Evolutionary conservation across 2,797 vertebrate species (phyloP), one percentile per base, ranked within the genome.

Genomic region (Mycteria americana): DNA sequence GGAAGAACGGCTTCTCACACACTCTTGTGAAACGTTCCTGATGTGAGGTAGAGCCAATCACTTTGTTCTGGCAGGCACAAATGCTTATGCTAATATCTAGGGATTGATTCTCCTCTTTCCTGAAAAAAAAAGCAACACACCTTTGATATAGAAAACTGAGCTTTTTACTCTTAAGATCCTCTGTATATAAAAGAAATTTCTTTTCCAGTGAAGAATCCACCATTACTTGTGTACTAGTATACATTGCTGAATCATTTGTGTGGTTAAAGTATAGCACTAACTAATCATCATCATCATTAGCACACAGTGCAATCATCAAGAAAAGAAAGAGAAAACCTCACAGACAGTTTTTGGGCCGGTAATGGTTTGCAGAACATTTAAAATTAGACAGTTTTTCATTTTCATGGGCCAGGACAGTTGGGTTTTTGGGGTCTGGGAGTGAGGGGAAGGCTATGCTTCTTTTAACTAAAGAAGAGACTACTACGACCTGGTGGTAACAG

Each of bases 131-230:
- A 23, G 7, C 35, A 48, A 5, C 18, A 37, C 31, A 64, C 6
- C 11, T 79, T 82, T 51, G 75, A 43, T 33, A 54, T 0, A 69
- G 27, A 59, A 83, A 82, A 50, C 33, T 0, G 13, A 69, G 15
- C 3, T 69, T 88, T 45, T 68, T 39, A 33, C 19, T 68, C 53
- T 62, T 83, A 23, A 92, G 33, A 41, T 85, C 11, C 41, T 54
- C 13, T 0, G 0, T 23, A 9, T 30, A 25, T 45, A 41, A 79
- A 83, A n/a, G 4, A 85, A 64, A 35, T 48, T 10, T 31, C 1
- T 60, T 75, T 70, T 84, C 57, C 48, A 46, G 0, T n/a, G 9
- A 78, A 59, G 46, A 67, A 57, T 56, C 33, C 68, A 11, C 30
- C 8, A 24, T 59, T 70, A 14, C 28, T 54, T 54, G 24, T 43